phyloP scores from a whole-genome alignment of 1,140 invertebrate genomes.

The Nymphalis io region DNA sequence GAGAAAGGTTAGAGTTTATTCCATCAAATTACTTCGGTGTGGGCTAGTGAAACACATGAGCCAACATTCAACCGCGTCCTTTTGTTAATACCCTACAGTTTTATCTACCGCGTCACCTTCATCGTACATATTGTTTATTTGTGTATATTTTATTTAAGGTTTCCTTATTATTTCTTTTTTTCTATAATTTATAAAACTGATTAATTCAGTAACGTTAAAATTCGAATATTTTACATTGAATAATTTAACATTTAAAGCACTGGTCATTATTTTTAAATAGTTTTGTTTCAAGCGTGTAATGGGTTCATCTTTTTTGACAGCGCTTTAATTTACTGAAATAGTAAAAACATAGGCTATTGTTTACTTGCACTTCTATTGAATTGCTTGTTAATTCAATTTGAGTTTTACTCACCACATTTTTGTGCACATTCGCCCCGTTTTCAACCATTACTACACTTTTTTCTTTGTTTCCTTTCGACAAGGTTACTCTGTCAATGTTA shows the following conservation, averaged over 20 bases:
- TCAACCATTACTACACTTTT: slow-evolving; percentile 13
- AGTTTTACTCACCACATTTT: slow-evolving; percentile 10
- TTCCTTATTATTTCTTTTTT: too few relatives aligned
- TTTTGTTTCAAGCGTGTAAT: not conserved
- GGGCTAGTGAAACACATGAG: too few relatives aligned
- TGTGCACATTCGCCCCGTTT: not conserved
- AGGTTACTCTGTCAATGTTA: not conserved
- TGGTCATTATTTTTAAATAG: not conserved
- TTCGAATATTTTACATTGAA: too few relatives aligned
- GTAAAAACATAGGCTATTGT: slow-evolving; percentile 20
- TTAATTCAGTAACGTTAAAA: too few relatives aligned
- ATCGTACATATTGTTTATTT: too few relatives aligned
- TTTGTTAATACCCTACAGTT: too few relatives aligned
- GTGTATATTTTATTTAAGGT: too few relatives aligned
- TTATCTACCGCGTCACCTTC: too few relatives aligned
- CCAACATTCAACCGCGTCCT: too few relatives aligned
- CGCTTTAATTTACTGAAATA: not conserved
- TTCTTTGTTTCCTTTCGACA: not conserved
- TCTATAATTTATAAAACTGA: too few relatives aligned
- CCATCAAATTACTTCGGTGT: too few relatives aligned
- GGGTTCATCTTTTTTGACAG: slow-evolving; percentile 16
- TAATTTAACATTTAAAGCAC: not conserved
- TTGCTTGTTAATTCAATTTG: slow-evolving; percentile 5
- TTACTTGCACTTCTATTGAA: slow-evolving; percentile 8
- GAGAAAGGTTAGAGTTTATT: too few relatives aligned